phyloP scores from a whole-genome alignment of 1,140 invertebrate genomes.

The Copidosoma floridanum region DNA sequence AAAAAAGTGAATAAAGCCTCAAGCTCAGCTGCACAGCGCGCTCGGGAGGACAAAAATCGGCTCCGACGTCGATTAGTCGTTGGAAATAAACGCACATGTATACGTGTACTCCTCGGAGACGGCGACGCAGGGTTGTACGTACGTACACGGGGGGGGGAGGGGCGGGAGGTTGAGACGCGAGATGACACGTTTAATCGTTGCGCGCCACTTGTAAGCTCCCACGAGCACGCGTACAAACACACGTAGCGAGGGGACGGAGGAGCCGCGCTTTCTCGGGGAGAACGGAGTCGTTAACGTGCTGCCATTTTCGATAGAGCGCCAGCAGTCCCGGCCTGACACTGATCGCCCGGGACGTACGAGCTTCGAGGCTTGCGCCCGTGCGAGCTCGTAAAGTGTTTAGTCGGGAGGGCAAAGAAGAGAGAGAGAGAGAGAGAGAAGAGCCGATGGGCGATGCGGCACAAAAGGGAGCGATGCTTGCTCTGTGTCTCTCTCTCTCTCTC shows the following conservation, averaged over 20 bases:
- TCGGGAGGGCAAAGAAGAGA: constrained; percentile 31
- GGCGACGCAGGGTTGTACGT: constrained; percentile 1
- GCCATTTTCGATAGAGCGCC: constrained; percentile 53
- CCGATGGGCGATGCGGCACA: constrained; percentile 9
- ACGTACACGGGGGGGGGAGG: too few relatives aligned
- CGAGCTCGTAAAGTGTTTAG: constrained; percentile 58
- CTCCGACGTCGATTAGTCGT: not conserved
- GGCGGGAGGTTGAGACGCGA: not conserved
- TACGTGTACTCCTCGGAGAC: not conserved
- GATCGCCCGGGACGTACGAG: constrained; percentile 50
- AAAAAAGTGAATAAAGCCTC: not conserved
- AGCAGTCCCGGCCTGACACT: constrained; percentile 47
- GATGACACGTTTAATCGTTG: constrained; percentile 23
- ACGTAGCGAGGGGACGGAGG: not conserved
- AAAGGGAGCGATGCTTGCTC: not conserved
- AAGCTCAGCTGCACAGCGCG: not conserved
- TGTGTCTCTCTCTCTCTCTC: too few relatives aligned
- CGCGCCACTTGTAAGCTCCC: constrained; percentile 11
- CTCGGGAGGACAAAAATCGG: too few relatives aligned
- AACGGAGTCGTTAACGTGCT: constrained; percentile 47
- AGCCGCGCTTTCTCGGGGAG: too few relatives aligned
- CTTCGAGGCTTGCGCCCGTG: constrained; percentile 28
- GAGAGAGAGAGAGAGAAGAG: constrained; percentile 32
- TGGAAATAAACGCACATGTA: too few relatives aligned
- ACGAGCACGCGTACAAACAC: not conserved